phyloP scores from a whole-genome alignment of 1,140 invertebrate genomes.

The Drosophila ercepeae region DNA sequence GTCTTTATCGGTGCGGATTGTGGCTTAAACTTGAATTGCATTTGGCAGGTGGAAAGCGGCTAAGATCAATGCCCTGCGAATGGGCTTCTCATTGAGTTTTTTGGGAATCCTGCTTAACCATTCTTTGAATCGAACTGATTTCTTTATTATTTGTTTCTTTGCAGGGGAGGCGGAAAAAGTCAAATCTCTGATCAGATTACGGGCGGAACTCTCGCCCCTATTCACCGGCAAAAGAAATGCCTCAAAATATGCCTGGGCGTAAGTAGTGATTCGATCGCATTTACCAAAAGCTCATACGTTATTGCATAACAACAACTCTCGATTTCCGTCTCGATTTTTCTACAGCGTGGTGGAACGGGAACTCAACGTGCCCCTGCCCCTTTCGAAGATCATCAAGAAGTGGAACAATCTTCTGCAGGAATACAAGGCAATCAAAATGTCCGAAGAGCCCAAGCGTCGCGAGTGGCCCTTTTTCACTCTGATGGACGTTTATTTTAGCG shows the following conservation, averaged over 20 bases:
- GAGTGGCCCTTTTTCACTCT: slow-evolving; percentile 83
- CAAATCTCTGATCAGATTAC: slow-evolving; percentile 83
- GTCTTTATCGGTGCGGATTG: slow-evolving; percentile 52
- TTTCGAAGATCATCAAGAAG: slow-evolving; percentile 84
- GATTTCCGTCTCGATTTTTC: slow-evolving; percentile 3
- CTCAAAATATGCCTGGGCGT: slow-evolving; percentile 84
- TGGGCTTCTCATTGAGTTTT: not conserved
- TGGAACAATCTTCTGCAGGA: slow-evolving; percentile 84
- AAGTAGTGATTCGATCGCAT: slow-evolving; percentile 55
- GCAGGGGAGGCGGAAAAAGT: slow-evolving; percentile 84
- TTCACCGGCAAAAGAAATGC: slow-evolving; percentile 84
- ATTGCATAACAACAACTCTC: slow-evolving; percentile 17
- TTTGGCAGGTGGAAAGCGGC: slow-evolving; percentile 62
- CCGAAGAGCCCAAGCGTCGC: slow-evolving; percentile 83
- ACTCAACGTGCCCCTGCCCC: slow-evolving; percentile 81
- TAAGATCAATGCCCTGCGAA: slow-evolving; percentile 46
- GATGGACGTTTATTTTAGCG: slow-evolving; percentile 84
- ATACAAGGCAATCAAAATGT: slow-evolving; percentile 84
- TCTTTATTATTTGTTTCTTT: slow-evolving; percentile 36
- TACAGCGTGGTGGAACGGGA: slow-evolving; percentile 81
- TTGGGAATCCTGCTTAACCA: slow-evolving; percentile 12
- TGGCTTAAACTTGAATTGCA: slow-evolving; percentile 71
- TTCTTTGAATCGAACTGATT: slow-evolving; percentile 17
- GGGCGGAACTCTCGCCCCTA: slow-evolving; percentile 82
- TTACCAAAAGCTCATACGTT: not conserved